A percentile compares a stretch with the other conserved stretches of the same genome.
These are phyloP conservation scores for Pipa parva DNA, from an alignment of 2,113 vertebrate genomes.

Conservation along the genomic window DNA sequence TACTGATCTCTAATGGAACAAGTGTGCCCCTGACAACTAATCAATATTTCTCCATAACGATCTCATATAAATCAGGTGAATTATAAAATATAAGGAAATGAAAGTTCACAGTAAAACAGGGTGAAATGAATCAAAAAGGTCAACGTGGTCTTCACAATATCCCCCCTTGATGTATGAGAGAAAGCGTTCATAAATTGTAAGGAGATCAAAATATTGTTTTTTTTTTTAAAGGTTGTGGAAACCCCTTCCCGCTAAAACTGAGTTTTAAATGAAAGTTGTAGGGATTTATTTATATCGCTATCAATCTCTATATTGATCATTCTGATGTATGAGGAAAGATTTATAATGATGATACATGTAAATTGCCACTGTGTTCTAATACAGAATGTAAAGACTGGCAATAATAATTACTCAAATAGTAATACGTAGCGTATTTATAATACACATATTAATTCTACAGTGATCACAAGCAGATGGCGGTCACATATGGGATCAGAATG, in stretches of 20 bases:
- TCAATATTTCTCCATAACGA: too few species aligned
- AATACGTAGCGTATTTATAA: slow-evolving; percentile 2
- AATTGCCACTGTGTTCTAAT: neutral
- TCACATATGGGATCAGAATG: slow-evolving; percentile 14
- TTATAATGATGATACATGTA: neutral
- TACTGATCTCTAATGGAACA: too few species aligned
- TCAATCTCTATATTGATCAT: neutral
- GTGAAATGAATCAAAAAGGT: too few species aligned
- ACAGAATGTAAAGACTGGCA: slow-evolving; percentile 8
- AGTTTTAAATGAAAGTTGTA: neutral
- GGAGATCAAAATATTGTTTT: too few species aligned
- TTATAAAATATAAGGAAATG: too few species aligned
- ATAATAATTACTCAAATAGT: slow-evolving; percentile 26
- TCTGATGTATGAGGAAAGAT: neutral
- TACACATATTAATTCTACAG: slow-evolving; percentile 9
- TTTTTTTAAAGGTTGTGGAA: too few species aligned
- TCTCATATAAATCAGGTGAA: too few species aligned
- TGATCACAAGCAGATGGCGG: neutral
- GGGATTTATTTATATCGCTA: neutral
- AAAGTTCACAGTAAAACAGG: too few species aligned
- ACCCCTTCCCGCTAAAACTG: neutral
- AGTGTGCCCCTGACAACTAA: too few species aligned
- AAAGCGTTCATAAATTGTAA: too few species aligned
- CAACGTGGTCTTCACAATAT: too few species aligned
- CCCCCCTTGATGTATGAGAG: too few species aligned